These are phyloP conservation scores for Pachliopta kotzebuea DNA, from an alignment of 2,888 invertebrate species.

Conservation along the genomic window DNA sequence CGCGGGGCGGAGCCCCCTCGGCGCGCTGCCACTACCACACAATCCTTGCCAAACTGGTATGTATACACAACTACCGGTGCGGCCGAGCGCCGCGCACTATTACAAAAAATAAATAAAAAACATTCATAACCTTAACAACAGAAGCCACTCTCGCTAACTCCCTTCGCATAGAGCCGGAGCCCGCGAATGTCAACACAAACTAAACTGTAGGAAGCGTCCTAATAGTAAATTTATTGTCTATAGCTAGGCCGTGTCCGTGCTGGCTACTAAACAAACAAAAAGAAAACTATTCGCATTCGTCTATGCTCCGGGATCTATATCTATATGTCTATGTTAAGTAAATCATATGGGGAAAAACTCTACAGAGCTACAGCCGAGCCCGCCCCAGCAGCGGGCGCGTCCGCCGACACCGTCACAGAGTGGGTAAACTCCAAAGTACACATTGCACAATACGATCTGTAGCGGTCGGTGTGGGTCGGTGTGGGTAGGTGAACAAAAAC, in stretches of 20 bases:
- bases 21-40: slow-evolving; percentile 32
- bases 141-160: slow-evolving; percentile 46
- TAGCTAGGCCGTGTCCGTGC: slow-evolving; percentile 21
- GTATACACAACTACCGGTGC: slow-evolving; percentile 53
- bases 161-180: slow-evolving; percentile 48
- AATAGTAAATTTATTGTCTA: slow-evolving; percentile 25
- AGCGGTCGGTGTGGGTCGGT: slow-evolving; percentile 56
- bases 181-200: too few species aligned
- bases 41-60: slow-evolving; percentile 42
- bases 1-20: slow-evolving; percentile 55
- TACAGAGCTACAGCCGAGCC: slow-evolving; percentile 49
- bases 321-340: slow-evolving; percentile 34
- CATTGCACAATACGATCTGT: slow-evolving; percentile 55
- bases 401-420: slow-evolving; percentile 50
- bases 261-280: neutral
- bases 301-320: slow-evolving; percentile 53
- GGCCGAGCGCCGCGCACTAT: slow-evolving; percentile 5
- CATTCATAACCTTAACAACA: slow-evolving; percentile 62
- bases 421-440: slow-evolving; percentile 44
- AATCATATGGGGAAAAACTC: slow-evolving; percentile 37
- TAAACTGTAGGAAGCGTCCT: too few species aligned
- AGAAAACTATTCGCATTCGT: slow-evolving; percentile 31
- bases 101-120: too few species aligned
- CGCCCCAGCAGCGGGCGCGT: slow-evolving; percentile 52
- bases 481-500: slow-evolving; percentile 42